Base-by-base conservation (phyloP, 2,797 vertebrate genomes). In the Neostethus bicornis region DNA sequence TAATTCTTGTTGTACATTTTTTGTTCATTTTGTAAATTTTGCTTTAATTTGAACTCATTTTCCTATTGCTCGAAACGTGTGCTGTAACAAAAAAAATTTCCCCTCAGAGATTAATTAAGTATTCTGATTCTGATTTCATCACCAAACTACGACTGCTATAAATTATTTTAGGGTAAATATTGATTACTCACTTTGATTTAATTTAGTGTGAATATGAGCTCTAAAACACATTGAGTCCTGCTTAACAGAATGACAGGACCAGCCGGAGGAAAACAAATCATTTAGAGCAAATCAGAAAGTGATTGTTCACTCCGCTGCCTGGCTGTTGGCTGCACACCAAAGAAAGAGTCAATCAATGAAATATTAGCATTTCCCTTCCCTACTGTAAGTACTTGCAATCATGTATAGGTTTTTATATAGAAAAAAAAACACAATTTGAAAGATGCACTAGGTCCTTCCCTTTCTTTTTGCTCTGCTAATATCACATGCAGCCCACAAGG, bases 321-420 rank as follows among this genome's bases (percentile, higher is more conserved):
- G 10, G 10, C 28, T 29, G 28, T 12, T 59, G 55, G 52, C 48
- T 25, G 61, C 75, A 83, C 38, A 81, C 85, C 77, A 83, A 87
- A 85, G 84, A 71, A 67, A 68, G 73, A 84, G 79, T 81, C 85
- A 82, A 53, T 70, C 81, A 56, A 85, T 82, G 84, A 81, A 11
- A 84, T 84, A 83, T 86, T 85, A 68, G 79, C 83, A 81, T 85
- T 77, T 73, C 68, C 53, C 46, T 68, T 66, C 63, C 64, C 70
- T 38, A 51, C 35, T 51, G 54, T 54, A 51, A 38, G 59, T 34
- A 43, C 60, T 51, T 54, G 32, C 53, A 57, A 14, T 51, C 5
- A 10, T 44, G 50, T 23, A 26, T 55, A n/a, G n/a, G 9, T 43
- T 16, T 14, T 9, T 23, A 2, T 49, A 57, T 34, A 20, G 21